A percentile compares a stretch with the other conserved stretches of the same genome.
Evolutionary conservation across 2,888 invertebrate species (phyloP).

Genomic region (Ormyrus labotus): DNA sequence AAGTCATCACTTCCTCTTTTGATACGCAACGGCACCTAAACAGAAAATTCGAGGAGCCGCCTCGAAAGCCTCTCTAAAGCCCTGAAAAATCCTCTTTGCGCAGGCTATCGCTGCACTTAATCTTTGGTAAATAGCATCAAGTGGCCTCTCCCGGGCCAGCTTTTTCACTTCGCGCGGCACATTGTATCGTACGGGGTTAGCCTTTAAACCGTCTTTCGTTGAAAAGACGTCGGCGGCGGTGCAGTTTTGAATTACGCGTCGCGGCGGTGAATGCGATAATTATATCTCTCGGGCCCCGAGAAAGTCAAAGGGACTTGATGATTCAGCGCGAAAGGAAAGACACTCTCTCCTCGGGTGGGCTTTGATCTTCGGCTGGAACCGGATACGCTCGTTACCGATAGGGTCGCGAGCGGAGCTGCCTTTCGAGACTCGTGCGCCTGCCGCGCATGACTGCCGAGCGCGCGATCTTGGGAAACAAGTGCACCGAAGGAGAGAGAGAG

Average conservation of each 20-base stretch:
- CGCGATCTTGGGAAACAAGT: constrained; percentile 38
- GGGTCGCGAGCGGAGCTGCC: constrained; percentile 42
- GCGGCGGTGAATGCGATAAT: constrained; percentile 30
- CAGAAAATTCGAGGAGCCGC: no score
- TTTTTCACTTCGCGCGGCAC: no score
- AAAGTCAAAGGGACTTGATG: constrained; percentile 39
- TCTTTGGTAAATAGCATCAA: not conserved
- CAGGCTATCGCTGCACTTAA: not conserved
- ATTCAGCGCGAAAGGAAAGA: constrained; percentile 25
- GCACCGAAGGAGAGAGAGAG: not conserved
- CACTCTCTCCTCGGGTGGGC: constrained; percentile 53
- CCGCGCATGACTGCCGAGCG: not conserved
- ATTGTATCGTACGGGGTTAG: no score
- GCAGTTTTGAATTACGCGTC: no score
- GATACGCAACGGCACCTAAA: no score
- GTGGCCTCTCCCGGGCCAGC: not conserved
- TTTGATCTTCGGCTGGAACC: constrained; percentile 64
- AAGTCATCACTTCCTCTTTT: no score
- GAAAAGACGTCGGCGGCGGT: no score
- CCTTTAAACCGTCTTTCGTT: no score
- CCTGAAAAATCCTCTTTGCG: no score
- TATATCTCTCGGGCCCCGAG: constrained; percentile 5
- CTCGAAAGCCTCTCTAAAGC: no score
- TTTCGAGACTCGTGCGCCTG: constrained; percentile 47
- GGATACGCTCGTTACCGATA: constrained; percentile 65